Percentiles rank a stretch among this genome's conserved stretches.
Conservation (phyloP, 2,888 invertebrate species). For the Philereme vetulata region DNA sequence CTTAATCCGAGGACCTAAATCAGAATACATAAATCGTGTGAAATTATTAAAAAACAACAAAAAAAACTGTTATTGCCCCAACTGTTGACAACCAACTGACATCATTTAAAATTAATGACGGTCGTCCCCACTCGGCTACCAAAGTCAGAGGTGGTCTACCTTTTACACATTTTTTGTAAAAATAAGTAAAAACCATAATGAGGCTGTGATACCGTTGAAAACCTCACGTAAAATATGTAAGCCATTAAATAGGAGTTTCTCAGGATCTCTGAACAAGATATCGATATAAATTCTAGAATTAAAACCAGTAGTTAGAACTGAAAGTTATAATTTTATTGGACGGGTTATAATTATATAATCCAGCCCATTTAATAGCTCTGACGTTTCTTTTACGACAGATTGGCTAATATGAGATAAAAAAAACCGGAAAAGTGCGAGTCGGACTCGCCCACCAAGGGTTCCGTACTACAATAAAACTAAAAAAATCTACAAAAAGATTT, state of each 20-base stretch:
- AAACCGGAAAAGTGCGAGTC: too few species aligned
- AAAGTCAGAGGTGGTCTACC: conserved; percentile 78
- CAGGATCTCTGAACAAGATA: conserved; percentile 13
- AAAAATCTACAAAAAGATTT: too few species aligned
- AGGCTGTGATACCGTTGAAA: conserved; percentile 55
- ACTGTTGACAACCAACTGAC: conserved; percentile 78
- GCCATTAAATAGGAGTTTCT: conserved; percentile 52
- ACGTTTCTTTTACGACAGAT: too few species aligned
- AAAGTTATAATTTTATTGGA: conserved; percentile 30
- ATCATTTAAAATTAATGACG: conserved; percentile 77
- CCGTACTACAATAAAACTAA: too few species aligned
- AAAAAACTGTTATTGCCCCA: conserved; percentile 49
- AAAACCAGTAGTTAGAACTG: conserved; percentile 30
- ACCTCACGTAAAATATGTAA: conserved; percentile 66
- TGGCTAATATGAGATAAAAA: too few species aligned
- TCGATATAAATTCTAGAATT: conserved; percentile 32
- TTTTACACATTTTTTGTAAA: conserved; percentile 52
- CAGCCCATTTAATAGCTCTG: too few species aligned
- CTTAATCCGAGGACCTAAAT: conserved; percentile 51
- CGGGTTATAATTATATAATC: conserved; percentile 8
- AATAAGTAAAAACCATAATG: conserved; percentile 40
- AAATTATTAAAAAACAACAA: conserved; percentile 64
- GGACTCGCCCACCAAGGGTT: too few species aligned
- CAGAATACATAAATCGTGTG: conserved; percentile 68
- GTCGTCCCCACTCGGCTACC: conserved; percentile 73